These are phyloP conservation scores for Oncorhynchus mykiss DNA, from an alignment of 2,113 vertebrate species.

Conservation along the genomic window DNA sequence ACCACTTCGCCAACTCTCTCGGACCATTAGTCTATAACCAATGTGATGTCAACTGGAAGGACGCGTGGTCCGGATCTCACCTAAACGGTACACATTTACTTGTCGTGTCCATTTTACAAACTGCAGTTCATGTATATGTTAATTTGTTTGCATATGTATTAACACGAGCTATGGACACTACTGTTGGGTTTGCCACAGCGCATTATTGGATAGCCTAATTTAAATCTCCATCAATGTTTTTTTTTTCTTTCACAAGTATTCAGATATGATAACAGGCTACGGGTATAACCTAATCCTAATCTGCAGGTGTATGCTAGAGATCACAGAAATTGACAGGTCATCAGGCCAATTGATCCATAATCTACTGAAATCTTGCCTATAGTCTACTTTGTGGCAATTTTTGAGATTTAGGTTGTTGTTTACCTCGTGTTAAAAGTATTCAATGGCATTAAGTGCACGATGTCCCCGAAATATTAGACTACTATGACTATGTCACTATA, in stretches of 20 bases:
- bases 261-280: not conserved
- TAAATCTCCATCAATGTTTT: not conserved
- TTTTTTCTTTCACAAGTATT: not conserved
- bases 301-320: not conserved
- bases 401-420: too few relatives aligned
- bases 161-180: not conserved
- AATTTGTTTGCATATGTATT: not conserved
- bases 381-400: too few relatives aligned
- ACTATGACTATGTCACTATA: too few relatives aligned
- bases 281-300: not conserved
- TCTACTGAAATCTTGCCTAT: not conserved
- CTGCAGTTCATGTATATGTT: not conserved
- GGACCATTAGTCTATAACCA: conserved; percentile 62
- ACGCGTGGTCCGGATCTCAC: conserved; percentile 80
- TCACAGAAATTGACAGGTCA: not conserved
- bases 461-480: too few relatives aligned
- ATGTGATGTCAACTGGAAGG: conserved; percentile 76
- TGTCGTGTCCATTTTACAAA: too few relatives aligned
- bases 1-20: conserved; percentile 55
- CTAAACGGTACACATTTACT: conserved; percentile 70
- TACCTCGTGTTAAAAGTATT: too few relatives aligned
- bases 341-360: not conserved
- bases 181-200: too few relatives aligned
- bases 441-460: too few relatives aligned
- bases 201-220: too few relatives aligned